Base-by-base conservation (phyloP, 2,888 invertebrate genomes). In the Tetragonisca angustula region DNA sequence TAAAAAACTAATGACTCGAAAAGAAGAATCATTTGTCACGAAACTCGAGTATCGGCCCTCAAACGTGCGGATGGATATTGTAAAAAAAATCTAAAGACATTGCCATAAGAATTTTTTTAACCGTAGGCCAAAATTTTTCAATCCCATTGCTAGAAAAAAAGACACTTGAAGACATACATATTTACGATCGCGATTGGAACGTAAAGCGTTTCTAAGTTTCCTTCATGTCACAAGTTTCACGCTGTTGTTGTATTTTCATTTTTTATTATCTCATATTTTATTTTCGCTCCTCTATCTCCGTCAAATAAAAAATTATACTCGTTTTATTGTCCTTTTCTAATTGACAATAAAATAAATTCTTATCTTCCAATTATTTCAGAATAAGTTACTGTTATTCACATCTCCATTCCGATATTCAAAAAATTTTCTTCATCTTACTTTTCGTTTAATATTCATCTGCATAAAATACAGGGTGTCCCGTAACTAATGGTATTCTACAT, bases 151-250 rank as follows among this genome's bases (percentile, higher is more conserved):
- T 43, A 17, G 64, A 56, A 75, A 27, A 75, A 36, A 72, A 76
- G 50, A 49, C 49, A 67, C 71, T 77, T 71, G 70, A 56, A 59
- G 19, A 36, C 70, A 32, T 74, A 75, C 62, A 81, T 82, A 81
- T 88, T 88, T 88, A 88, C 83, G 88, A 87, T 83, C 68, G 78
- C 77, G 88, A 88, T 88, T 88, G 88, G 83, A 50, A 50, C 71
- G 24, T 61, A n/a, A 69, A 82, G 76, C 56, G 77, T 79, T 72
- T 78, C 36, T 64, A 54, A 61, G 62, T 75, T 79, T 74, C 64
- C 49, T 77, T 81, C 81, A 65, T 75, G 69, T 69, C 82, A 71
- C 74, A 75, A 73, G 61, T 64, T 43, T 27, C 32, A n/a, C 54
- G 71, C 32, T 73, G 27, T 76, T 54, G 24, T 56, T 52, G 64